A percentile compares a stretch with the other conserved stretches of the same genome.
These are phyloP conservation scores for Actinopyga echinites DNA, from an alignment of 53 echinoderm and acorn worm species.

Conservation along the genomic window DNA sequence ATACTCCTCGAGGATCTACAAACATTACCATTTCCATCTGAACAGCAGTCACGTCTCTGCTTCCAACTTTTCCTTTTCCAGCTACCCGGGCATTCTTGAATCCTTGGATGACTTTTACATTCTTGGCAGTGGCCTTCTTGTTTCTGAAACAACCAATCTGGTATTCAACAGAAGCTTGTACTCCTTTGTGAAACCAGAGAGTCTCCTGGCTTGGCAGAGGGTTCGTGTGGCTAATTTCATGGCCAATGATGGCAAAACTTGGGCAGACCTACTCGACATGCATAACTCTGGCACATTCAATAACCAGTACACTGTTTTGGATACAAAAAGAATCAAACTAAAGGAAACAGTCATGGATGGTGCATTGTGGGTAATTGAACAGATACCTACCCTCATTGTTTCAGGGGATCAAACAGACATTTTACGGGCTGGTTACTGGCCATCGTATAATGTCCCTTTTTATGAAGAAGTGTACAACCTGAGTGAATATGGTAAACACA, in stretches of 20 bases:
- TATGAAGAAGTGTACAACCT: conserved; percentile 57
- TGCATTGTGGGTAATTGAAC: conserved; percentile 46
- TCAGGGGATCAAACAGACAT: conserved; percentile 21
- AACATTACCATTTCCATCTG: conserved; percentile 80
- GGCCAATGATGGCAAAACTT: conserved; percentile 72
- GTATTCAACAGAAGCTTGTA: conserved; percentile 81
- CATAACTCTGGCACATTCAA: conserved; percentile 71
- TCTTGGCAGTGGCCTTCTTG: conserved; percentile 73
- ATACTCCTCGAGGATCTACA: conserved; percentile 78
- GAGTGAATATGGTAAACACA: conserved; percentile 75
- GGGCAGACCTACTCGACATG: conserved; percentile 66
- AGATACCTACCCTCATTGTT: conserved; percentile 24
- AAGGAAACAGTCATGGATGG: not conserved
- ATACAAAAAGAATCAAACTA: not conserved
- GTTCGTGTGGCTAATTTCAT: conserved; percentile 87
- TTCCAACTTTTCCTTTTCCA: conserved; percentile 62
- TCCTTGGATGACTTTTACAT: conserved; percentile 90
- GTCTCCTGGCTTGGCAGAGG: conserved; percentile 84
- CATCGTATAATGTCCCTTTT: not conserved
- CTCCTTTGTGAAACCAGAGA: conserved; percentile 62
- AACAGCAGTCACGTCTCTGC: no score
- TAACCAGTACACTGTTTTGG: conserved; percentile 18
- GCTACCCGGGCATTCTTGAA: conserved; percentile 85
- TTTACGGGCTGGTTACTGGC: not conserved
- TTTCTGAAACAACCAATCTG: conserved; percentile 85